Evolutionary conservation across 2,113 vertebrate species (phyloP).

Genomic region (Vulpes lagopus): DNA sequence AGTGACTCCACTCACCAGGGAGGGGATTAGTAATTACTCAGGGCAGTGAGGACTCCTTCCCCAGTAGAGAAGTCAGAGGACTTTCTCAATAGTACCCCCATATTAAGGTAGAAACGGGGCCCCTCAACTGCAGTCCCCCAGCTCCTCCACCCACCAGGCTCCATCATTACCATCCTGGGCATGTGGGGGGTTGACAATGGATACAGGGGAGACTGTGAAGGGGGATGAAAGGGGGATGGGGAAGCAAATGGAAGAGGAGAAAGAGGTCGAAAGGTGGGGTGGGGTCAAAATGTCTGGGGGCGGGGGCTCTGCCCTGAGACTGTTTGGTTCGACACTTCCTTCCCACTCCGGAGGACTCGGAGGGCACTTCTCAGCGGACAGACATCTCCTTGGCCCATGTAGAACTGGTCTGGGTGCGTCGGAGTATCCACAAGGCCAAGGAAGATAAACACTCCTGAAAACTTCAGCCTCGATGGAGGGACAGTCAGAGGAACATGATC

Average conservation of each 20-base stretch:
- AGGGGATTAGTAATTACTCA: neutral
- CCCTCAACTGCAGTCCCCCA: neutral
- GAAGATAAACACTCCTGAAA: neutral
- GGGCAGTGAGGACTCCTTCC: neutral
- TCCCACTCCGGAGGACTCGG: neutral
- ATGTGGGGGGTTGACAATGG: neutral
- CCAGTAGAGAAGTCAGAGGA: neutral
- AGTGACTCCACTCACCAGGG: neutral
- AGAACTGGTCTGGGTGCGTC: neutral
- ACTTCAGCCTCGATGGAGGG: neutral
- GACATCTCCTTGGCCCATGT: neutral
- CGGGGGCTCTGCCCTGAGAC: neutral
- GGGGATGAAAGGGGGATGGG: neutral
- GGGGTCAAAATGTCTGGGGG: neutral
- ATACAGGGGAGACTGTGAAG: neutral
- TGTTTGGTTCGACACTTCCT: neutral
- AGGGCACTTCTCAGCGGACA: neutral
- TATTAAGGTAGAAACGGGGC: neutral
- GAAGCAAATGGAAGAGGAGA: neutral
- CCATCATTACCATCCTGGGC: constrained; percentile 32
- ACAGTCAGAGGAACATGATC: neutral
- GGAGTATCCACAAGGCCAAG: neutral
- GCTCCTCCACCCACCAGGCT: neutral
- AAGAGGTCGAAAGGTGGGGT: neutral
- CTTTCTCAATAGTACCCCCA: neutral